These are phyloP conservation scores for Dolichotis patagonum DNA, from an alignment of 2,113 vertebrate species.

Conservation along the genomic window DNA sequence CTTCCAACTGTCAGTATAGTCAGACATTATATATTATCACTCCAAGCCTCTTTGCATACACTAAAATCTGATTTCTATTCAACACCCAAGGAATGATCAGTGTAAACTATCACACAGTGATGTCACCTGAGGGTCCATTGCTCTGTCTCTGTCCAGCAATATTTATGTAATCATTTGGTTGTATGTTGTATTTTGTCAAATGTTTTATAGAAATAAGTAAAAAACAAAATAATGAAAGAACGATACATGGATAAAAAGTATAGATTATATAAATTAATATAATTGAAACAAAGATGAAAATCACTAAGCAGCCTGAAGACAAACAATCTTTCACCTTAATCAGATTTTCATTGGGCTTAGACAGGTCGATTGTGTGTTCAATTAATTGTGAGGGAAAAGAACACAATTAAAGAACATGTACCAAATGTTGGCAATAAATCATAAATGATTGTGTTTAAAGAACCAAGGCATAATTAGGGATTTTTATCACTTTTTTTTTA, in stretches of 20 bases:
- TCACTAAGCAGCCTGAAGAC: slow-evolving; percentile 52
- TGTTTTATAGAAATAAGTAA: slow-evolving; percentile 45
- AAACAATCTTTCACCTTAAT: slow-evolving; percentile 71
- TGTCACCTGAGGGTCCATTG: background rate
- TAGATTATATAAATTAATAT: slow-evolving; percentile 3
- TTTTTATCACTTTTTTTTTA: slow-evolving; percentile 27
- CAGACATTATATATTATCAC: background rate
- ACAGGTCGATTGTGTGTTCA: slow-evolving; percentile 64
- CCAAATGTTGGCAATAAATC: slow-evolving; percentile 67
- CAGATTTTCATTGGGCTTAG: slow-evolving; percentile 69
- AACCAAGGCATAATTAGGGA: slow-evolving; percentile 18
- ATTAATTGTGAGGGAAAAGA: slow-evolving; percentile 76
- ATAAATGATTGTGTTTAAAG: slow-evolving; percentile 61
- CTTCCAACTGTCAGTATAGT: background rate
- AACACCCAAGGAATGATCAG: background rate
- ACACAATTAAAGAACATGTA: slow-evolving; percentile 68
- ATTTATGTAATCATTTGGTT: background rate
- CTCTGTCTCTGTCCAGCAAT: background rate
- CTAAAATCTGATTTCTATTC: slow-evolving; percentile 5
- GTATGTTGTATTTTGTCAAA: slow-evolving; percentile 14
- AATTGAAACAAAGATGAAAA: slow-evolving; percentile 67
- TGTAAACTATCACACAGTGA: background rate
- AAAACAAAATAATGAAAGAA: slow-evolving; percentile 41
- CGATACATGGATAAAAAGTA: slow-evolving; percentile 41
- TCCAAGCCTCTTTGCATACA: background rate